phyloP scores from a whole-genome alignment of 2,797 vertebrate genomes.

The Chromis chromis region DNA sequence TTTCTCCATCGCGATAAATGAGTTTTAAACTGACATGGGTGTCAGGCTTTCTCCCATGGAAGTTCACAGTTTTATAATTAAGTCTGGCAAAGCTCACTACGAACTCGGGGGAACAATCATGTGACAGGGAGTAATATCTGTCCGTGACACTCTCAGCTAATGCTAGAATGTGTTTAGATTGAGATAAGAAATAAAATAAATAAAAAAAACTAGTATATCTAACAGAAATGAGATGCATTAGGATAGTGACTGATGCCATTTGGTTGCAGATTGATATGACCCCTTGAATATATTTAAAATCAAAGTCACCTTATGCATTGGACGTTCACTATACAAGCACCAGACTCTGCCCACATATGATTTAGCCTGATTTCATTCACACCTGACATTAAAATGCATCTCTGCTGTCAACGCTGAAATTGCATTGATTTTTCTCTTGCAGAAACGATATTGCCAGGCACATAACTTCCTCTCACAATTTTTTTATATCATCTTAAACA shows the following conservation, averaged over 20 bases:
- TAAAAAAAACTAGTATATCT: constrained; percentile 23
- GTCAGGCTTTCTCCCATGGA: constrained; percentile 47
- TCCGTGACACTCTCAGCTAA: constrained; percentile 56
- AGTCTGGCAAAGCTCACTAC: constrained; percentile 61
- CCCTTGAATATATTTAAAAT: constrained; percentile 40
- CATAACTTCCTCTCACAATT: constrained; percentile 31
- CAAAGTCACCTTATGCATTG: constrained; percentile 32
- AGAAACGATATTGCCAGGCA: constrained; percentile 31
- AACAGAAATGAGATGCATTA: constrained; percentile 27
- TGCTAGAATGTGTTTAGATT: constrained; percentile 53
- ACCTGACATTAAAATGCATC: constrained; percentile 38
- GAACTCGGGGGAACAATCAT: constrained; percentile 53
- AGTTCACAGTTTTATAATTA: constrained; percentile 77
- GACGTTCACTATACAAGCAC: constrained; percentile 19
- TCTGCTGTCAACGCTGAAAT: constrained; percentile 11
- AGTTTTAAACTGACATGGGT: constrained; percentile 56
- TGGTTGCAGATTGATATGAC: constrained; percentile 53
- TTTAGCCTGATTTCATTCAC: constrained; percentile 32
- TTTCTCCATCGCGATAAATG: constrained; percentile 64
- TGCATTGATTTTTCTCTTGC: constrained; percentile 33
- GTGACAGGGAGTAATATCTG: constrained; percentile 51
- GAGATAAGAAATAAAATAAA: constrained; percentile 28
- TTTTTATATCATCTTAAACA: constrained; percentile 42
- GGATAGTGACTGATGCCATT: constrained; percentile 42
- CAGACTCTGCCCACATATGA: constrained; percentile 13